Conservation (phyloP, 2,797 vertebrate genomes). For the Epinephelus awoara region DNA sequence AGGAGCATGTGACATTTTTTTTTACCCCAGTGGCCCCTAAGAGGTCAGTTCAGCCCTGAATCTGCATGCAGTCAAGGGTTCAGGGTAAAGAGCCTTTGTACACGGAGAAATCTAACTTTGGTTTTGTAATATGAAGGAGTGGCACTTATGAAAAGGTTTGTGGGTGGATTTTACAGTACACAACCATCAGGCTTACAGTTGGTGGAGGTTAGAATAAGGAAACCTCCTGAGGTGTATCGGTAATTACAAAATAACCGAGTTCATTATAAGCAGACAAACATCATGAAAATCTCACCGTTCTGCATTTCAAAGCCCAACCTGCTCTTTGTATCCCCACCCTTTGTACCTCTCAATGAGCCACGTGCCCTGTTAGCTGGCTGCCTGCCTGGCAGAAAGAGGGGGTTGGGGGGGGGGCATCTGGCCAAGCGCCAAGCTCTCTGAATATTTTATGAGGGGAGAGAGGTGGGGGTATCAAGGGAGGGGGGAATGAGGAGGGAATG, state of each 20-base stretch:
- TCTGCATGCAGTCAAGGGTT: not conserved
- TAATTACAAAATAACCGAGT: not conserved
- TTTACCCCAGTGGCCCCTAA: too few species aligned
- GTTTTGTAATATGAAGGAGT: not conserved
- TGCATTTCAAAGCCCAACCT: conserved; percentile 53
- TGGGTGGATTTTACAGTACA: conserved; percentile 1
- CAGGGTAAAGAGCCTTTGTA: not conserved
- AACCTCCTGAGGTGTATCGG: not conserved
- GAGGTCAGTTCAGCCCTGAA: too few species aligned
- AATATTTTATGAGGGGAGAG: conserved; percentile 72
- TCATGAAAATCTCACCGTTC: conserved; percentile 21
- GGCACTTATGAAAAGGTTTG: not conserved
- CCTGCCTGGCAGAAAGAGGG: conserved; percentile 28
- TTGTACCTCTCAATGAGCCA: conserved; percentile 52
- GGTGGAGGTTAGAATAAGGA: not conserved
- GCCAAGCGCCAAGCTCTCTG: conserved; percentile 46
- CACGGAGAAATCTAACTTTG: not conserved
- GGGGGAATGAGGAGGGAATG: not conserved
- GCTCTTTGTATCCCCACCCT: conserved; percentile 31
- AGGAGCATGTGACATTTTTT: too few species aligned
- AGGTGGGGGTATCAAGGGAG: not conserved
- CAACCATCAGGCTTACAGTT: not conserved
- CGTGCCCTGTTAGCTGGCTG: conserved; percentile 63
- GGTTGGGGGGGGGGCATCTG: conserved; percentile 45
- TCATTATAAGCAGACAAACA: conserved; percentile 25